Evolutionary conservation across 2,797 vertebrate species (phyloP).

Genomic region (Mionectes olivaceus): DNA sequence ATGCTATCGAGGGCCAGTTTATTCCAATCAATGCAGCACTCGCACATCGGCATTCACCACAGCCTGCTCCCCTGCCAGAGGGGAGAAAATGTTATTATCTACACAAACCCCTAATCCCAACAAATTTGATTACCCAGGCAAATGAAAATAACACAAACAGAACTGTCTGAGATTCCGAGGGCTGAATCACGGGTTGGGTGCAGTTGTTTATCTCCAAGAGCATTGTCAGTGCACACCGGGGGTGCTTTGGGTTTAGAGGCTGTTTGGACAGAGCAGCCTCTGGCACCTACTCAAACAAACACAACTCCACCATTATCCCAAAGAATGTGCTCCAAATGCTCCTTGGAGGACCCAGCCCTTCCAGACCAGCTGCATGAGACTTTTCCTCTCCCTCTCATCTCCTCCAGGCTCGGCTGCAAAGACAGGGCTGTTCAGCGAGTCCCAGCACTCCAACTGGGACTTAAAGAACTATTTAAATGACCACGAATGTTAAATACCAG

Average conservation of each 20-base stretch:
- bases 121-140: slow-evolving; percentile 65
- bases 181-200: background rate
- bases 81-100: slow-evolving; percentile 55
- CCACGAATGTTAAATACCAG: rapidly evolving
- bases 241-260: background rate
- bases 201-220: background rate
- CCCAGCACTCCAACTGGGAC: background rate
- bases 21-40: background rate
- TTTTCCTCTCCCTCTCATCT: background rate
- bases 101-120: slow-evolving; percentile 64
- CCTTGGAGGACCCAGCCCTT: background rate
- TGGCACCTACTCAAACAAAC: background rate
- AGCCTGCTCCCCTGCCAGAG: slow-evolving; percentile 1
- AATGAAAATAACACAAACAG: slow-evolving; percentile 52
- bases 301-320: background rate
- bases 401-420: background rate
- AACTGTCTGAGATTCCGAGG: background rate
- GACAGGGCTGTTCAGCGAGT: rapidly evolving
- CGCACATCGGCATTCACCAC: slow-evolving; percentile 4
- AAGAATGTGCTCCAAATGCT: background rate
- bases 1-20: slow-evolving; percentile 51
- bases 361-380: background rate
- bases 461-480: background rate
- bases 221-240: background rate
- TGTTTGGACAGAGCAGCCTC: background rate